phyloP scores from a whole-genome alignment of 2,113 vertebrate genomes.

The Sinocyclocheilus grahami region DNA sequence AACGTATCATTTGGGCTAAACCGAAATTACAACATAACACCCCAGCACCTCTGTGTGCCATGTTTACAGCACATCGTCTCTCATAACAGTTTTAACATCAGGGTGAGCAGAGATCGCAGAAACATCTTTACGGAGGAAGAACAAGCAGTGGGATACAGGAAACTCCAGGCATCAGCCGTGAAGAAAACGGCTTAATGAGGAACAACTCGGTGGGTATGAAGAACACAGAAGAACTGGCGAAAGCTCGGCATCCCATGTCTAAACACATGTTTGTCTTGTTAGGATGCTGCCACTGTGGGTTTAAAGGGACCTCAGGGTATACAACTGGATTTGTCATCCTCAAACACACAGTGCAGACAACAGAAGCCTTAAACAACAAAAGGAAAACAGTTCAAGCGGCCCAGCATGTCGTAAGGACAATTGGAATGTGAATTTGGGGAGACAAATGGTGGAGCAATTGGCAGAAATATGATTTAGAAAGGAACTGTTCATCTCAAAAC shows the following conservation, averaged over 20 bases:
- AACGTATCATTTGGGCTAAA: neutral
- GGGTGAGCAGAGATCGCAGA: constrained; percentile 35
- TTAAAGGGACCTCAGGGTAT: constrained; percentile 18
- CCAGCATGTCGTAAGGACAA: neutral
- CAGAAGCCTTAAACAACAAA: neutral
- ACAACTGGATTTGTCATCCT: constrained; percentile 20
- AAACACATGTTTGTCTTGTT: constrained; percentile 38
- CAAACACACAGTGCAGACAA: constrained; percentile 19
- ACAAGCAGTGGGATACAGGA: constrained; percentile 55
- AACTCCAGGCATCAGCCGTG: constrained; percentile 11
- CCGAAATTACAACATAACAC: constrained; percentile 29
- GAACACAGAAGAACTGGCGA: constrained; percentile 23
- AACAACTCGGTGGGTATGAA: neutral
- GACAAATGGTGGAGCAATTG: neutral
- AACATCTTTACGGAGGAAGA: constrained; percentile 23
- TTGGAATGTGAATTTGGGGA: neutral
- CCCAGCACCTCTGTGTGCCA: constrained; percentile 1
- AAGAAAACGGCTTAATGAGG: constrained; percentile 15
- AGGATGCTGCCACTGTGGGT: neutral
- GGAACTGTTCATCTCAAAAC: neutral
- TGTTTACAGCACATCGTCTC: constrained; percentile 15
- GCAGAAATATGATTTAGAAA: neutral
- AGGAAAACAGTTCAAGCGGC: neutral
- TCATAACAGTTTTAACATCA: constrained; percentile 51
- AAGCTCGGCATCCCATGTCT: neutral